Evolutionary conservation across 2,113 vertebrate species (phyloP), one percentile per base, ranked within the genome.

Genomic region (Phainopepla nitens): DNA sequence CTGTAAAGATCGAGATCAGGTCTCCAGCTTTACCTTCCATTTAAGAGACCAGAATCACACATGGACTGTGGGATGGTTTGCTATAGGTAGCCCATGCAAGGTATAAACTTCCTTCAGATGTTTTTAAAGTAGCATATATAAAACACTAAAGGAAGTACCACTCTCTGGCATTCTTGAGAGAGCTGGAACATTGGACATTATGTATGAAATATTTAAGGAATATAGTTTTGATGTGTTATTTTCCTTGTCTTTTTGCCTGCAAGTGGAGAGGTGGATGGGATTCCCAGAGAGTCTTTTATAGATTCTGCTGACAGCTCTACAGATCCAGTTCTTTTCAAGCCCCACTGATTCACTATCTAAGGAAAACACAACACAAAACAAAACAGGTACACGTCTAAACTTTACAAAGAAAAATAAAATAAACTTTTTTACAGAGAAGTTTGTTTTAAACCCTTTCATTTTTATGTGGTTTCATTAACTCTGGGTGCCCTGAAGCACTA

Each of bases 161-260:
- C 53, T 93, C 71, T 78, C 93, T 78, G 77, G 50, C 66, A 66
- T 77, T 86, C 90, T 89, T 81, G 88, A 91, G 93, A 95, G 90
- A 77, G 89, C 65, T 90, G 82, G 89, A 96, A 93, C 86, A 84
- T 10, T 69, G 93, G 92, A 93, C 27, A n/a, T 95, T 93, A 87
- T 21, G 47, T 71, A 96, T 97, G 87, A 97, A 97, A 97, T 95
- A 97, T 96, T 97, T 90, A 97, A 87, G 83, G 89, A 88, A 87
- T 65, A 7, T 11, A 75, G 91, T 90, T 97, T 94, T 96, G 94
- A 94, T 95, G 94, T 97, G 91, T 94, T 97, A 95, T 94, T 97
- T 97, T 96, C 91, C 71, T 64, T 13, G 2, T 78, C 56, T 95
- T 69, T 90, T 66, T 82, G 86, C 83, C 86, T 96, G 90, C 66